Evolutionary conservation across 2,797 vertebrate genomes (phyloP).

Genomic region (Synaphobranchus kaupii): DNA sequence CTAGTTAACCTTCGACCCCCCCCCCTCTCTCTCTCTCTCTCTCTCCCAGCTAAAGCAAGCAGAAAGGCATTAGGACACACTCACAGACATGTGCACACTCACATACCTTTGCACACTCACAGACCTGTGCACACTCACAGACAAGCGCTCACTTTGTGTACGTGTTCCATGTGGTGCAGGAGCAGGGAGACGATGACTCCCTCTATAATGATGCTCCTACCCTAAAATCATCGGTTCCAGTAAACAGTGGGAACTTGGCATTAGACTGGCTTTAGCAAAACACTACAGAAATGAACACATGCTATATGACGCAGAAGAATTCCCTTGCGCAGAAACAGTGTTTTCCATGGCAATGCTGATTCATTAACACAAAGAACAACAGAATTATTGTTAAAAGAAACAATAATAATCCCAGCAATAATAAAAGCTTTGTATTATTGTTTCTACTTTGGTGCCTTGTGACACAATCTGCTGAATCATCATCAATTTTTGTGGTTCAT

Average conservation of each 20-base stretch:
- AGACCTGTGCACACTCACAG: not conserved
- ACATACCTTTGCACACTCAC: not conserved
- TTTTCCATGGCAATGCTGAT: not conserved
- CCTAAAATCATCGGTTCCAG: not conserved
- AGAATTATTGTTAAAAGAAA: no score
- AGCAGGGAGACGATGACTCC: not conserved
- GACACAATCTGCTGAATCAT: no score
- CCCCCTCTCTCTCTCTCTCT: not conserved
- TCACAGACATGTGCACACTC: not conserved
- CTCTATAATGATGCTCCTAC: not conserved
- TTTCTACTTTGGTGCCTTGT: no score
- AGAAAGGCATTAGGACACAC: not conserved
- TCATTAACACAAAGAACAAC: not conserved
- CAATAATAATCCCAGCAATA: no score
- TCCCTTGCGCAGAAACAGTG: not conserved
- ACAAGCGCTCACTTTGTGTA: not conserved
- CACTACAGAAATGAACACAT: not conserved
- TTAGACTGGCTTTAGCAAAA: not conserved
- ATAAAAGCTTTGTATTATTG: no score
- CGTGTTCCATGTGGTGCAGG: not conserved
- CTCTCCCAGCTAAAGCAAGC: not conserved
- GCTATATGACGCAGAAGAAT: not conserved
- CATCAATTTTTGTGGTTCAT: no score
- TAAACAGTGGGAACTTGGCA: not conserved
- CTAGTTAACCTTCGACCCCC: not conserved